Base-by-base conservation (phyloP, 2,888 invertebrate species). In the Andrena marginata region DNA sequence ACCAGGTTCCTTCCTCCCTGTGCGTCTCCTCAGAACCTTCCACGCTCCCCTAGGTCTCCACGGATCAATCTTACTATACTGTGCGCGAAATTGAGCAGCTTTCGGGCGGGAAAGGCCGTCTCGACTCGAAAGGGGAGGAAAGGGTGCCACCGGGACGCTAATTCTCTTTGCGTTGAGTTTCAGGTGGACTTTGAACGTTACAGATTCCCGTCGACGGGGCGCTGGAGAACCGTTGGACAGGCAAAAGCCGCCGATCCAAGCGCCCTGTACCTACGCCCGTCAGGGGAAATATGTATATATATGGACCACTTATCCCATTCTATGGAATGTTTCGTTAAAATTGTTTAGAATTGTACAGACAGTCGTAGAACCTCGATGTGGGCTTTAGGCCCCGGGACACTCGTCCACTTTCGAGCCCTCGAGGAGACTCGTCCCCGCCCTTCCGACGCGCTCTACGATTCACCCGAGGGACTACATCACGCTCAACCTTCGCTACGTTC, bases 401-500 rank as follows among this genome's bases (percentile, higher is more conserved):
- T 69, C 56, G 23, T 48, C 49, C 51, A 42, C 67, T 42, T 75
- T 67, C 60, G 69, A 70, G 42, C 7, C n/a, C 26, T 29, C 31
- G 29, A n/a, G 35, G n/a, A 31, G 31, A 6, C n/a, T 23, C 23
- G 1, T 13, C 23, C 33, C 26, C 26, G 2, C 10, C 35, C 2
- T 62, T 67, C n/a, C n/a, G 23, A 69, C 59, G 23, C n/a, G 31
- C 20, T 72, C 23, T 6, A 29, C 31, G 54, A 48, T 82, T 51
- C 64, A 33, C 72, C 72, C 88, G 87, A 87, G 85, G 85, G 88
- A 88, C 86, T 83, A 87, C 85, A 83, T 87, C 59, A 13, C 56
- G 8, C 26, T 26, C 33, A 8, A 20, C 29, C 23, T 33, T 73
- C 35, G 16, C 56, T 23, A 26, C 8, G 26, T 23, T 56, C 26